Base-by-base conservation (phyloP, 2,113 vertebrate species). In the Alaudala cheleensis region DNA sequence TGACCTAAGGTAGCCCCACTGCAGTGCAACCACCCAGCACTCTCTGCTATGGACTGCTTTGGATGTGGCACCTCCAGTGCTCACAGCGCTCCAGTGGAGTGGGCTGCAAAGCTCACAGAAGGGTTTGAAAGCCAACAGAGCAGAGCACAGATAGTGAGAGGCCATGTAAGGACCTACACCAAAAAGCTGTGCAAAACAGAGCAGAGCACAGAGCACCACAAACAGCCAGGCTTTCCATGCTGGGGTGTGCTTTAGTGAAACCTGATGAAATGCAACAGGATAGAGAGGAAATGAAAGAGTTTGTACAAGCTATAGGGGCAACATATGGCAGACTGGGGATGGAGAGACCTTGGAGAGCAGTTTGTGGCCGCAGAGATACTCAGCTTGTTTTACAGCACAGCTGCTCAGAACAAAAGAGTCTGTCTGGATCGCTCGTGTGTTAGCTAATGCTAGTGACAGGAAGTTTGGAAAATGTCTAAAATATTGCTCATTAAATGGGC, bases 401-500 rank as follows among this genome's bases (percentile, higher is more conserved):
- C 94, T 95, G 91, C 96, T 97, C 73, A 72, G 89, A 95, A 95
- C 91, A 95, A 96, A 92, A 84, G 94, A 58, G 42, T 49, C 89
- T 84, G 91, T 78, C 77, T 86, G 74, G 73, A 57, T 89, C 5
- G 29, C 57, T 86, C 2, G 31, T 72, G 83, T 92, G 88, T 93
- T 89, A 91, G 94, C 70, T 91, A 86, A 96, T 84, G 91, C 61
- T 95, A 91, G 89, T 95, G 95, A 95, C 84, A 89, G 89, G 91
- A 91, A 95, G 77, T 93, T 97, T 95, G 95, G 93, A 89, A 89
- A 95, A 73, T 61, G 85, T 91, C 86, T 95, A 84, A 95, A 96
- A 97, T 95, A 91, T 79, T 91, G 91, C 91, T 95, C 86, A 87
- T 93, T 89, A 91, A 89, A 87, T 65, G 70, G 61, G 78, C n/a